Evolutionary conservation across 2,113 vertebrate species (phyloP).

Genomic region (Phaetusa simplex): DNA sequence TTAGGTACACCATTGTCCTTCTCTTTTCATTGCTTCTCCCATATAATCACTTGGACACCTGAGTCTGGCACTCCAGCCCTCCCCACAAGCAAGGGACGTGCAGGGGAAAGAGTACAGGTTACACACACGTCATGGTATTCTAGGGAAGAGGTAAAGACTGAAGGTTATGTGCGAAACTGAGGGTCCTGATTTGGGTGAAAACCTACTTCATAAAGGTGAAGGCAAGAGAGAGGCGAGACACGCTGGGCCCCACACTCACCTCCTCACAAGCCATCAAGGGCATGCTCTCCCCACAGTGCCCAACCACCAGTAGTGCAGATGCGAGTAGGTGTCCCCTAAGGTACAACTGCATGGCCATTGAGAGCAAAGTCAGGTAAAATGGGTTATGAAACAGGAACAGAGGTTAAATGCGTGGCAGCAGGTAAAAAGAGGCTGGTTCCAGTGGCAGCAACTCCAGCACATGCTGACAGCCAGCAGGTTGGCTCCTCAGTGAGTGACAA

Average conservation of each 20-base stretch:
- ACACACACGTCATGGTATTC: not conserved
- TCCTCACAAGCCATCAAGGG: not conserved
- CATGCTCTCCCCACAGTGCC: not conserved
- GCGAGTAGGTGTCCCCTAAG: not conserved
- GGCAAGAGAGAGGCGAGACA: not conserved
- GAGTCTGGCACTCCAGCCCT: not conserved
- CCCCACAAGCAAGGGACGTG: not conserved
- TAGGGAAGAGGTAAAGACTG: not conserved
- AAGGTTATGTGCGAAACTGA: not conserved
- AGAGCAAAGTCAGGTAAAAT: not conserved
- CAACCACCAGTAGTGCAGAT: not conserved
- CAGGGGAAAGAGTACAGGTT: not conserved
- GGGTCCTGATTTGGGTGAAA: not conserved
- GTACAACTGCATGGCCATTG: not conserved
- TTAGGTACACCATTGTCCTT: not conserved
- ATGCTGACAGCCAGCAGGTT: not conserved
- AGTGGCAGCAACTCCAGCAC: not conserved
- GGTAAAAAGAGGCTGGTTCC: not conserved
- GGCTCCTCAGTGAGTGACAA: not conserved
- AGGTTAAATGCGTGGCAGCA: not conserved
- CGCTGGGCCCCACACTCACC: not conserved
- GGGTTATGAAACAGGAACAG: not conserved
- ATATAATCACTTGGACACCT: not conserved
- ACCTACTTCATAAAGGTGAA: not conserved
- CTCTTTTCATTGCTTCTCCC: not conserved